These are phyloP conservation scores for Drosophila bocki DNA, from an alignment of 1,140 invertebrate species.

Conservation along the genomic window DNA sequence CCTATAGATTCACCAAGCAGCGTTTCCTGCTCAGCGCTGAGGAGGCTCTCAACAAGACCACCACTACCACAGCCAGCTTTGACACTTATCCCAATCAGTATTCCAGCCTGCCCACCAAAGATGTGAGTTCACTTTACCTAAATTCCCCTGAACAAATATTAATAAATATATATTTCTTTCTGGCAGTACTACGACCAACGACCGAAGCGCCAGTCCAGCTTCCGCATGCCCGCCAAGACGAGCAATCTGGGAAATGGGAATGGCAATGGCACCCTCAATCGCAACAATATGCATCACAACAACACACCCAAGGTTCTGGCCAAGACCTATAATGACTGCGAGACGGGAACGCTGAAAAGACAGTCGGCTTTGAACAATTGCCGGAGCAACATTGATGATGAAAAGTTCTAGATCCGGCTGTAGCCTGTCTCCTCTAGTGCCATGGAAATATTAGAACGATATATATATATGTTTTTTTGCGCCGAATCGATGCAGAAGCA, in stretches of 20 bases:
- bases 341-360: constrained; percentile 91
- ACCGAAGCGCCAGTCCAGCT: constrained; percentile 87
- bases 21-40: constrained; percentile 48
- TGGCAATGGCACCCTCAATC: constrained; percentile 86
- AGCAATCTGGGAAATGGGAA: constrained; percentile 86
- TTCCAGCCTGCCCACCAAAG: constrained; percentile 91
- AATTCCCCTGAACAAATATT: background rate
- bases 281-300: constrained; percentile 87
- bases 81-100: constrained; percentile 93
- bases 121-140: constrained; percentile 85
- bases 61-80: constrained; percentile 88
- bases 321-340: constrained; percentile 88
- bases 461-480: constrained; percentile 58
- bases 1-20: constrained; percentile 57
- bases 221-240: constrained; percentile 86
- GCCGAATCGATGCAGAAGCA: constrained; percentile 38
- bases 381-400: constrained; percentile 79
- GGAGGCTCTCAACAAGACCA: constrained; percentile 74
- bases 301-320: constrained; percentile 89
- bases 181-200: constrained; percentile 80
- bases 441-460: constrained; percentile 64
- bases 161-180: background rate
- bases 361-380: constrained; percentile 88
- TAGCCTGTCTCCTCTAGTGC: constrained; percentile 48
- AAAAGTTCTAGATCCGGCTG: constrained; percentile 71